Percentiles rank a stretch among this genome's conserved stretches.
phyloP scores from a whole-genome alignment of 2,113 vertebrate genomes.

The Cottus gobio region DNA sequence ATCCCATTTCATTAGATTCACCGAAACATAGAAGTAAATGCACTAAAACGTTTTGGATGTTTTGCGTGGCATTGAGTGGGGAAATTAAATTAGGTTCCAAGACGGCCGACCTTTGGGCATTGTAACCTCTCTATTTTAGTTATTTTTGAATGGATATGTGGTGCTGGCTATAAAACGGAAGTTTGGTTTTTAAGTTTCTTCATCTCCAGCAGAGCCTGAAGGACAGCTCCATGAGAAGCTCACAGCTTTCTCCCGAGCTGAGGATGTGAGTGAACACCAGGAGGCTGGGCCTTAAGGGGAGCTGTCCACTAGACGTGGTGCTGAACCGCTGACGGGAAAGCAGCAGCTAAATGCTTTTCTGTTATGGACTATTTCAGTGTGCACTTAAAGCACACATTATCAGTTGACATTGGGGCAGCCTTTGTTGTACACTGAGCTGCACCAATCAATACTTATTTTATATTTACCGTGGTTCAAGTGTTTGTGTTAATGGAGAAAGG shows the following conservation, averaged over 20 bases:
- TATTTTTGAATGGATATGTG: not conserved
- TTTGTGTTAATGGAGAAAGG: not conserved
- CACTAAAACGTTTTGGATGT: not conserved
- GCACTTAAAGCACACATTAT: conserved; percentile 3
- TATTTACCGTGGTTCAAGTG: not conserved
- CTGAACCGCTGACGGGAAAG: conserved; percentile 41
- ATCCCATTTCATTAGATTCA: not conserved
- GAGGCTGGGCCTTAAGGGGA: conserved; percentile 2
- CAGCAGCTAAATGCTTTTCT: conserved; percentile 7
- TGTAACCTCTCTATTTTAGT: not conserved
- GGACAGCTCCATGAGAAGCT: not conserved
- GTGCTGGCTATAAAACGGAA: not conserved
- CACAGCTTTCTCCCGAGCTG: not conserved
- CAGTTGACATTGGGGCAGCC: not conserved
- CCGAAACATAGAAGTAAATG: conserved; percentile 5
- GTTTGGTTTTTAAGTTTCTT: conserved; percentile 4
- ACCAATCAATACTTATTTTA: not conserved
- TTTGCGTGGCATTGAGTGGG: not conserved
- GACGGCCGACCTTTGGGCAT: conserved; percentile 1
- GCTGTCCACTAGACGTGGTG: conserved; percentile 55
- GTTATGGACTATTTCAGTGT: not conserved
- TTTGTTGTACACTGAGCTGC: not conserved
- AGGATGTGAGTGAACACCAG: not conserved
- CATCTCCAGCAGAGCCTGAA: not conserved
- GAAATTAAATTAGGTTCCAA: not conserved